These are phyloP conservation scores for Elgaria multicarinata DNA, from an alignment of 2,113 vertebrate species.

Conservation along the genomic window DNA sequence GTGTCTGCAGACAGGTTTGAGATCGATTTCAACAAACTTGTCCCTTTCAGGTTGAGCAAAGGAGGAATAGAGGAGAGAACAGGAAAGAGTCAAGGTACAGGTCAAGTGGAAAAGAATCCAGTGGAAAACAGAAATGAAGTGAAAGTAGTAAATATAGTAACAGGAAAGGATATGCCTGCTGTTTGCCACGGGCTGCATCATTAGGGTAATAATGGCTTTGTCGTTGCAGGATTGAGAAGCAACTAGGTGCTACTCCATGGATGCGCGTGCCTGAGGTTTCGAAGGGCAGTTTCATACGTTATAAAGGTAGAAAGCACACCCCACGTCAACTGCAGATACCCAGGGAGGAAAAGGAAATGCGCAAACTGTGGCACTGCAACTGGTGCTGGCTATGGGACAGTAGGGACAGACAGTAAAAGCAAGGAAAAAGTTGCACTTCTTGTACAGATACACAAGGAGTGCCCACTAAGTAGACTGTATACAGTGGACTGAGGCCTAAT, in stretches of 20 bases:
- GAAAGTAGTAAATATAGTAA: conserved; percentile 18
- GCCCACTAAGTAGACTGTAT: neutral
- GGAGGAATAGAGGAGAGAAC: conserved; percentile 72
- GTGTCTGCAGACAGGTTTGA: conserved; percentile 98
- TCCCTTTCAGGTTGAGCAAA: conserved; percentile 83
- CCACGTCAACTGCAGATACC: neutral
- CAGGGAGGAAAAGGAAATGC: neutral
- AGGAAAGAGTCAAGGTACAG: conserved; percentile 68
- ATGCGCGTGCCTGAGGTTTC: neutral
- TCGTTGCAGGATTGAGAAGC: neutral
- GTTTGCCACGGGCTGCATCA: neutral
- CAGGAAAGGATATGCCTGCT: neutral
- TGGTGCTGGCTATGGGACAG: neutral
- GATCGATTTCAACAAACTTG: conserved; percentile 99
- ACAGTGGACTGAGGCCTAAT: no score
- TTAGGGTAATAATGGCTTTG: neutral
- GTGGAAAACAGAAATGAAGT: conserved; percentile 52
- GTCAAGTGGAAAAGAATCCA: conserved; percentile 46
- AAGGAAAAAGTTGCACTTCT: neutral
- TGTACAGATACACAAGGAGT: neutral
- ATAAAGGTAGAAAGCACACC: neutral
- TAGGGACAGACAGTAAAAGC: neutral
- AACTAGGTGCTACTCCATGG: neutral
- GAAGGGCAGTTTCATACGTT: neutral
- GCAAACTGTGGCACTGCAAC: neutral